Conservation (phyloP, 2,113 vertebrate species). For the Sorex araneus region DNA sequence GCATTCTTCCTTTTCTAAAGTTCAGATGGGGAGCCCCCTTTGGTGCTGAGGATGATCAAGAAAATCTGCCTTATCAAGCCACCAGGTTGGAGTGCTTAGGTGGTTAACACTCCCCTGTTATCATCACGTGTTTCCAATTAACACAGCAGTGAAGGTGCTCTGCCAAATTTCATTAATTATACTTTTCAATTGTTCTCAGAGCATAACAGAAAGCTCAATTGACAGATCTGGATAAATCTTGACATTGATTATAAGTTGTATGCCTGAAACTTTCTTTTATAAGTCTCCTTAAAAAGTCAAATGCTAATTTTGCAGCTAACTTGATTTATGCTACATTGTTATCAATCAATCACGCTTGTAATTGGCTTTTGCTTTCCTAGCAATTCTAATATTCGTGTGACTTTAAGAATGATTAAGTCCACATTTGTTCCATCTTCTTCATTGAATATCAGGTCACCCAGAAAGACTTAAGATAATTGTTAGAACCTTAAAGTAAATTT, state of each 20-base stretch:
- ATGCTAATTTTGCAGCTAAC: conserved; percentile 66
- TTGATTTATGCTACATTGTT: conserved; percentile 61
- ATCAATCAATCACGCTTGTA: conserved; percentile 70
- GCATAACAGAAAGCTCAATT: conserved; percentile 53
- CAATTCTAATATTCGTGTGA: conserved; percentile 43
- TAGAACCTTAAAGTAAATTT: conserved; percentile 40
- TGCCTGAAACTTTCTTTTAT: conserved; percentile 55
- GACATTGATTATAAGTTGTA: conserved; percentile 78
- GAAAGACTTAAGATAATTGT: conserved; percentile 47
- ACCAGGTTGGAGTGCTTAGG: not conserved
- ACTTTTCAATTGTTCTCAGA: conserved; percentile 62
- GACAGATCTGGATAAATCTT: conserved; percentile 73
- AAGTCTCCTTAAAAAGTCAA: conserved; percentile 48
- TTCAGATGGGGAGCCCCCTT: not conserved
- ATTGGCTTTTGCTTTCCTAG: conserved; percentile 70
- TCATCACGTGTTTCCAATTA: not conserved
- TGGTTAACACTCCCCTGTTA: not conserved
- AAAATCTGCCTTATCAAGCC: not conserved
- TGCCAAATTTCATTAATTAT: conserved; percentile 51
- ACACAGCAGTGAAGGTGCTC: not conserved
- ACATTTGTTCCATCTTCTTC: conserved; percentile 61
- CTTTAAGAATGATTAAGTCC: conserved; percentile 50
- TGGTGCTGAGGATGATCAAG: not conserved
- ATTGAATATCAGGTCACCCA: conserved; percentile 34
- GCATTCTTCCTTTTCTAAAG: not conserved